phyloP scores from a whole-genome alignment of 2,113 vertebrate genomes.

The Laticauda laticaudata region DNA sequence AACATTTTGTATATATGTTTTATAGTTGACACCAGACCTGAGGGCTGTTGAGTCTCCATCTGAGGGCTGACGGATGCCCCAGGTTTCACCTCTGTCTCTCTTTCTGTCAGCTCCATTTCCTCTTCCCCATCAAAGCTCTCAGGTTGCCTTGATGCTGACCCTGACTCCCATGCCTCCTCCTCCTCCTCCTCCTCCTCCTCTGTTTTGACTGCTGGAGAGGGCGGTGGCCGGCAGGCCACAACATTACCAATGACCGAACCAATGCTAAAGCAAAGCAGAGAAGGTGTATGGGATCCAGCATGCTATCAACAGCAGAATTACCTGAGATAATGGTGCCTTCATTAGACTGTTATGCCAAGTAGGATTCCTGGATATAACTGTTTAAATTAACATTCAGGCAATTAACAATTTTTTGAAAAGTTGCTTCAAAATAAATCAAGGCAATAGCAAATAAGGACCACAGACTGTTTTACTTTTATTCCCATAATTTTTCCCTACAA shows the following conservation, averaged over 20 bases:
- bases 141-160: no score
- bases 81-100: no score
- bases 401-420: not conserved
- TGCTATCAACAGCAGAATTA: not conserved
- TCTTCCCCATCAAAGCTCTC: no score
- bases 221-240: no score
- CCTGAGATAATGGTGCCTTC: not conserved
- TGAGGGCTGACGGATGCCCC: no score
- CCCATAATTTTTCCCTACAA: not conserved
- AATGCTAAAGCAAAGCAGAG: not conserved
- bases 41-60: no score
- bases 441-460: not conserved
- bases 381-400: not conserved
- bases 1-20: no score
- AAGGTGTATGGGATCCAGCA: not conserved
- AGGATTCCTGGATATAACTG: not conserved
- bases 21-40: no score
- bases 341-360: not conserved
- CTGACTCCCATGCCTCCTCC: no score
- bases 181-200: no score
- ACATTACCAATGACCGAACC: not conserved
- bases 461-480: not conserved
- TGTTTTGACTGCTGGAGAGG: no score
- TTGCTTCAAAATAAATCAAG: not conserved
- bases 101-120: no score